Evolutionary conservation across 2,797 vertebrate species (phyloP).

Genomic region (Tamandua tetradactyla): DNA sequence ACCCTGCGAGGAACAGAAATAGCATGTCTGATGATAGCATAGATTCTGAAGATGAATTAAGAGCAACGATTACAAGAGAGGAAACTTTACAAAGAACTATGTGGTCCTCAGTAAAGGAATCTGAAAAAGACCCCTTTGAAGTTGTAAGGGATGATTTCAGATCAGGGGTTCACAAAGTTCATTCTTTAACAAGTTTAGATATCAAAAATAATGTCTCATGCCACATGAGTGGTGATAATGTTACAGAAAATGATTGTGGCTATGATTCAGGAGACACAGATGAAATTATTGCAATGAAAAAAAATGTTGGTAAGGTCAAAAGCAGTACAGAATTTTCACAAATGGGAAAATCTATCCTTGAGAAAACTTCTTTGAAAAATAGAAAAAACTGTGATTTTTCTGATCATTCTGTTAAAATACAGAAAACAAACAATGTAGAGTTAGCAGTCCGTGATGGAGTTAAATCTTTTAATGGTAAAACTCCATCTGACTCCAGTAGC

Average conservation of each 20-base stretch:
- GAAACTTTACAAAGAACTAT: constrained; percentile 35
- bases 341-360: background rate
- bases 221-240: background rate
- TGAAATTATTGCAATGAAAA: constrained; percentile 91
- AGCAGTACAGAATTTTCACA: constrained; percentile 46
- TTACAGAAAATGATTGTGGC: constrained; percentile 77
- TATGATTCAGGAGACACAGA: constrained; percentile 94
- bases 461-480: background rate
- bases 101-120: constrained; percentile 38
- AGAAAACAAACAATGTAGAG: background rate
- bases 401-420: background rate
- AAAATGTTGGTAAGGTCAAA: constrained; percentile 55
- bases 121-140: constrained; percentile 86
- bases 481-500: background rate
- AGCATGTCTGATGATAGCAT: constrained; percentile 79
- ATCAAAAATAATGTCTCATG: constrained; percentile 40
- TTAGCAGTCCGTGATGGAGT: background rate
- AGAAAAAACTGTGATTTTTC: background rate
- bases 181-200: constrained; percentile 58
- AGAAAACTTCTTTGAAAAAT: constrained; percentile 9
- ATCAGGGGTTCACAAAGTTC: constrained; percentile 79
- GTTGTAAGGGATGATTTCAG: constrained; percentile 90
- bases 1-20: background rate
- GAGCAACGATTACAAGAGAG: constrained; percentile 82
- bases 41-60: constrained; percentile 91